Evolutionary conservation across 2,888 invertebrate species (phyloP).

Genomic region (Cosmia trapezina): DNA sequence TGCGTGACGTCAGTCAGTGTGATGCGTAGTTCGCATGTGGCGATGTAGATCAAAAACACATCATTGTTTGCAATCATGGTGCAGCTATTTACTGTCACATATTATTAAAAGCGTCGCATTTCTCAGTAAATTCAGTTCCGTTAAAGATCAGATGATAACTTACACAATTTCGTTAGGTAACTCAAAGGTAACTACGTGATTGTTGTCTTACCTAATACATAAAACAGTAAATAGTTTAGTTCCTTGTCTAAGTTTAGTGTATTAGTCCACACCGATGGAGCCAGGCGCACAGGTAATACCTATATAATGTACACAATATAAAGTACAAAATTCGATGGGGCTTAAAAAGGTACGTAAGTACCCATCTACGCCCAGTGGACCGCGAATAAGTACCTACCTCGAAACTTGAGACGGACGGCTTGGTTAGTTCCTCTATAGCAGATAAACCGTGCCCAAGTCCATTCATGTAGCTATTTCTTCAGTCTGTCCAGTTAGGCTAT

Average conservation of each 20-base stretch:
- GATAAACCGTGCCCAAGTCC: background rate
- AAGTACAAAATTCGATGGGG: conserved; percentile 12
- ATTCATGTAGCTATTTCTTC: conserved; percentile 11
- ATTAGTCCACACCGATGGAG: background rate
- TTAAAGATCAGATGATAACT: background rate
- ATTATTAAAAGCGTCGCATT: too few relatives aligned
- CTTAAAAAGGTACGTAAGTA: conserved; percentile 5
- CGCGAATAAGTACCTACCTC: conserved; percentile 21
- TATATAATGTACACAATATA: background rate
- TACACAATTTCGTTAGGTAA: background rate
- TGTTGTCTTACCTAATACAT: background rate
- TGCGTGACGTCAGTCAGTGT: too few relatives aligned
- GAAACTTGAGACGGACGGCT: conserved; percentile 11
- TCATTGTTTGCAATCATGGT: too few relatives aligned
- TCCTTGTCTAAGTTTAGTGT: background rate
- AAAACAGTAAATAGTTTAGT: background rate
- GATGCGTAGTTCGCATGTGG: too few relatives aligned
- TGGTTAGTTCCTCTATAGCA: conserved; percentile 8
- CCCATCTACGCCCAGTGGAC: background rate
- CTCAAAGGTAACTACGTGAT: too few relatives aligned
- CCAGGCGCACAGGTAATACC: background rate
- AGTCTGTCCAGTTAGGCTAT: background rate
- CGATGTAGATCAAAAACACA: too few relatives aligned
- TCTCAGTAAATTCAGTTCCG: background rate
- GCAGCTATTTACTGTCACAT: too few relatives aligned